A percentile compares a stretch with the other conserved stretches of the same genome.
These are phyloP conservation scores for Drosophila aldrichi DNA, from an alignment of 2,888 invertebrate genomes.

Conservation along the genomic window DNA sequence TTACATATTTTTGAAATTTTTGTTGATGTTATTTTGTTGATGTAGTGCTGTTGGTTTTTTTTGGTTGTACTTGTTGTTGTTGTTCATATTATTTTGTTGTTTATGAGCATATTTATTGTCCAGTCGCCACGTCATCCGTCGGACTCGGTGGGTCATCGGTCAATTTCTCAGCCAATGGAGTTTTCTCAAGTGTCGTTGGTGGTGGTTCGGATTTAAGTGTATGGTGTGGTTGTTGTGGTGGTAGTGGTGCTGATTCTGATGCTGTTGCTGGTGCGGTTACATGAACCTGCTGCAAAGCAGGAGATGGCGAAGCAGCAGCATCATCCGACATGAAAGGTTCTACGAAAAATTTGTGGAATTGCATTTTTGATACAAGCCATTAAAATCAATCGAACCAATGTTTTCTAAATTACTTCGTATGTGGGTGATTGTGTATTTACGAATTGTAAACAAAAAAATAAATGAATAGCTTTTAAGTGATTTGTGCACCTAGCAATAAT, in stretches of 20 bases:
- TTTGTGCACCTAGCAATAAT: constrained; percentile 73
- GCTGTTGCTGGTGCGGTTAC: constrained; percentile 41
- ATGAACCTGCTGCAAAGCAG: constrained; percentile 64
- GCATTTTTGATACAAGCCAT: constrained; percentile 44
- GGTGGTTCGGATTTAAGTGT: constrained; percentile 72
- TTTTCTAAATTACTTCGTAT: constrained; percentile 6
- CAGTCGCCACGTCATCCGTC: constrained; percentile 66
- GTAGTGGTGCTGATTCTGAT: constrained; percentile 54
- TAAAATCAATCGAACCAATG: constrained; percentile 40
- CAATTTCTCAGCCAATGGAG: constrained; percentile 75
- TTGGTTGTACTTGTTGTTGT: constrained; percentile 40
- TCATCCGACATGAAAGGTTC: constrained; percentile 73
- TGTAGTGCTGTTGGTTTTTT: constrained; percentile 40
- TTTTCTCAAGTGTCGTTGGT: constrained; percentile 76
- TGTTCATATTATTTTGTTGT: constrained; percentile 51
- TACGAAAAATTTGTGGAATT: constrained; percentile 71
- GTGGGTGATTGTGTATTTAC: constrained; percentile 4
- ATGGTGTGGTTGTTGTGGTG: constrained; percentile 47
- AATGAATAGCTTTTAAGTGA: constrained; percentile 33
- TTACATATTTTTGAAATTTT: constrained; percentile 33
- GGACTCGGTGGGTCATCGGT: constrained; percentile 68
- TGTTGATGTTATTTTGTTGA: constrained; percentile 42
- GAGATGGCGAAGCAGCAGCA: constrained; percentile 57
- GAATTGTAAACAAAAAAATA: constrained; percentile 12
- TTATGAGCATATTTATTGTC: constrained; percentile 58